Conservation (phyloP, 1,140 invertebrate genomes). For the Agraylea sexmaculata region DNA sequence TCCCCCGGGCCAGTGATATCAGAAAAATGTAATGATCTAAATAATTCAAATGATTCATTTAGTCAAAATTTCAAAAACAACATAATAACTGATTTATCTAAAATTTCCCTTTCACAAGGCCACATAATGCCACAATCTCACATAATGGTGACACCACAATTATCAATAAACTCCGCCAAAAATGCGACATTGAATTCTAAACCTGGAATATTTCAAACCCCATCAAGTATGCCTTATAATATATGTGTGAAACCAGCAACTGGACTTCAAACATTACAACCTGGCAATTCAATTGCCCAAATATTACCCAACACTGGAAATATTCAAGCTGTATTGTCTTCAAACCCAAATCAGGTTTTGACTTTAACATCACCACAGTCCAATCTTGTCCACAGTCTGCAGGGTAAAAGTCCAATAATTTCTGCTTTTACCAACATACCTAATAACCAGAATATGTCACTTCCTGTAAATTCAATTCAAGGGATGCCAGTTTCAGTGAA, state of each 20-base stretch:
- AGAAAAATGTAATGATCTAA: conserved; percentile 4
- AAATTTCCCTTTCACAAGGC: conserved; percentile 14
- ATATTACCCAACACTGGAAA: conserved; percentile 32
- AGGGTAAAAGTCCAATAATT: conserved; percentile 33
- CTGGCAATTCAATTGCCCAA: conserved; percentile 31
- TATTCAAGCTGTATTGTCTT: conserved; percentile 36
- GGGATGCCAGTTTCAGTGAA: conserved; percentile 31
- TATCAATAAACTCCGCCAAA: conserved; percentile 35
- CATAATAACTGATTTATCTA: conserved; percentile 11
- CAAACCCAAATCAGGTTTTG: conserved; percentile 37
- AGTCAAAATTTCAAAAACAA: conserved; percentile 11
- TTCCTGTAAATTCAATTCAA: conserved; percentile 38
- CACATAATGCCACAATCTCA: conserved; percentile 36
- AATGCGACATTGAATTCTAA: conserved; percentile 25
- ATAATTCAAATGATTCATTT: conserved; percentile 8
- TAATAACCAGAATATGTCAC: conserved; percentile 33
- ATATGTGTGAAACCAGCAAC: conserved; percentile 38
- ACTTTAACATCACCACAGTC: conserved; percentile 36
- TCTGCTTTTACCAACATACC: conserved; percentile 39
- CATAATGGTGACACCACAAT: conserved; percentile 38
- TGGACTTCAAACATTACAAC: conserved; percentile 34
- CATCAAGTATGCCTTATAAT: conserved; percentile 29
- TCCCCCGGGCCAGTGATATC: conserved; percentile 31
- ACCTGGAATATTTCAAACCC: conserved; percentile 14
- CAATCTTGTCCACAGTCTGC: conserved; percentile 30